phyloP scores from a whole-genome alignment of 2,888 invertebrate genomes.

The Scrobipalpa costella region DNA sequence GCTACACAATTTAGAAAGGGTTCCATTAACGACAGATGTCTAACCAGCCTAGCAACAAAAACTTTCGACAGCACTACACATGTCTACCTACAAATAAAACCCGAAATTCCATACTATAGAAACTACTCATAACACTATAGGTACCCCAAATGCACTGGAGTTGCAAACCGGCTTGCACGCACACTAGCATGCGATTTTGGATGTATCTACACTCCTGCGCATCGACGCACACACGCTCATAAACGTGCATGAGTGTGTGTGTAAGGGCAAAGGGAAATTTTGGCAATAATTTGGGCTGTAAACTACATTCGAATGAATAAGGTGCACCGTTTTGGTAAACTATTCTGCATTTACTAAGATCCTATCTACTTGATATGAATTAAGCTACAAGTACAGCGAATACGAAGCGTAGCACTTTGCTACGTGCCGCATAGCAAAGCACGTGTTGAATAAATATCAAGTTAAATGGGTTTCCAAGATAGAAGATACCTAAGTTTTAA shows the following conservation, averaged over 20 bases:
- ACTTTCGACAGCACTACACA: constrained; percentile 22
- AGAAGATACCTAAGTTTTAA: no score
- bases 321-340: constrained; percentile 35
- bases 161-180: constrained; percentile 65
- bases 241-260: constrained; percentile 37
- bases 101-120: constrained; percentile 16
- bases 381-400: no score
- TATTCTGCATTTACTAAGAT: background rate
- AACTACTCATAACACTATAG: constrained; percentile 45
- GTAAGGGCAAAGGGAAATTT: constrained; percentile 77
- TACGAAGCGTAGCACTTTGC: constrained; percentile 8
- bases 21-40: background rate
- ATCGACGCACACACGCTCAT: constrained; percentile 35
- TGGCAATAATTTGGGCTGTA: constrained; percentile 68
- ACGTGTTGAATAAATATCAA: background rate
- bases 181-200: constrained; percentile 34
- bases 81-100: background rate
- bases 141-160: constrained; percentile 64
- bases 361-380: background rate
- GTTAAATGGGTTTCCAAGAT: background rate
- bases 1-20: background rate
- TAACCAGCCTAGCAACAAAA: constrained; percentile 24
- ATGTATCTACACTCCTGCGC: constrained; percentile 38
- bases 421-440: background rate
- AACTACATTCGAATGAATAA: constrained; percentile 30